Conservation (phyloP, 2,113 vertebrate genomes). For the Porphyrio hochstetteri region DNA sequence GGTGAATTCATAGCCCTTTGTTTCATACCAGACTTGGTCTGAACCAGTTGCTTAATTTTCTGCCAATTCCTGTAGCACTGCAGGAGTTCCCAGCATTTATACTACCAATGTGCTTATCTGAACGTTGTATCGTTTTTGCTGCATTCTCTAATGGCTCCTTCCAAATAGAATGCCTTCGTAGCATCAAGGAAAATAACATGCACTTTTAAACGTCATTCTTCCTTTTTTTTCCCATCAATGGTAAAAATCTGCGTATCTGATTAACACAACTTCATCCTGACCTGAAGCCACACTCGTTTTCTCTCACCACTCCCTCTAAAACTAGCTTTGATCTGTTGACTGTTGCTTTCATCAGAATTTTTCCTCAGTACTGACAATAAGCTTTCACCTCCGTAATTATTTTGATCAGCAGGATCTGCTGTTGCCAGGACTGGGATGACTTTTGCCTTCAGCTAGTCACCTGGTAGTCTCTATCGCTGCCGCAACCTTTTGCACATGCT, state of each 20-base stretch:
- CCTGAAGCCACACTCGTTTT: neutral
- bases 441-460: conserved; percentile 42
- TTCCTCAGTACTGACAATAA: neutral
- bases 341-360: neutral
- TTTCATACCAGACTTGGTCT: neutral
- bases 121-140: neutral
- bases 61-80: neutral
- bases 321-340: neutral
- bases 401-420: neutral
- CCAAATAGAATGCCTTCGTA: neutral
- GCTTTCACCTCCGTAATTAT: neutral
- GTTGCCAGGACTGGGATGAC: neutral
- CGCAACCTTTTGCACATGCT: neutral
- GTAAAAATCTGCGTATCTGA: conserved; percentile 22
- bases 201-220: neutral
- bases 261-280: neutral
- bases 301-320: neutral
- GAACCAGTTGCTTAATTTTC: conserved; percentile 36
- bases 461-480: neutral
- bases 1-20: neutral
- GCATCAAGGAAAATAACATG: neutral
- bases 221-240: neutral
- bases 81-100: neutral
- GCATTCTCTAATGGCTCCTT: neutral
- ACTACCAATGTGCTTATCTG: neutral